These are phyloP conservation scores for Drosophila chauvacae DNA, from an alignment of 1,140 invertebrate genomes.

Conservation along the genomic window DNA sequence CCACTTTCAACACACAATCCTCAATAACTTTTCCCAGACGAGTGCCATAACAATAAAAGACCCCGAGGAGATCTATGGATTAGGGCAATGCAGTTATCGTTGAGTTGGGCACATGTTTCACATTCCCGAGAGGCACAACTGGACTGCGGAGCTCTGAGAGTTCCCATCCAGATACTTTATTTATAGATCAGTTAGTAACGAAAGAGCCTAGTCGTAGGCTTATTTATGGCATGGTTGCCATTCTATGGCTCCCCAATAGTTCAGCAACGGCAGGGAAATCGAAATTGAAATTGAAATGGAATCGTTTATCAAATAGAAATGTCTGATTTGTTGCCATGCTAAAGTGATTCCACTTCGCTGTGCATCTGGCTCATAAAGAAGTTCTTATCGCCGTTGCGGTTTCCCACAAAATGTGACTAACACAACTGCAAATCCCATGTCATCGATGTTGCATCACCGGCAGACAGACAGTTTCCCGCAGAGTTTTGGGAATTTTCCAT, in stretches of 20 bases:
- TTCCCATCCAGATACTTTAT: conserved; percentile 22
- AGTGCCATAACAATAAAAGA: conserved; percentile 34
- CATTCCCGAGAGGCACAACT: conserved; percentile 21
- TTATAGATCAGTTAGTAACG: conserved; percentile 32
- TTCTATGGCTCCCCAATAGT: conserved; percentile 14
- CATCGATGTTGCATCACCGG: not conserved
- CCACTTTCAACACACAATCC: not conserved
- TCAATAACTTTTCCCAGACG: conserved; percentile 18
- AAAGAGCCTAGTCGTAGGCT: conserved; percentile 30
- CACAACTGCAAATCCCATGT: not conserved
- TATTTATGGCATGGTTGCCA: conserved; percentile 36
- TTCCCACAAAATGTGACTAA: conserved; percentile 11
- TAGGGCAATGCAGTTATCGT: conserved; percentile 30
- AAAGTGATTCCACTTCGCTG: not conserved
- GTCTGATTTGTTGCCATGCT: conserved; percentile 21
- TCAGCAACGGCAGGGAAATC: conserved; percentile 6
- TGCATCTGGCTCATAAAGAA: conserved; percentile 6
- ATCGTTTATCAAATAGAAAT: conserved; percentile 29
- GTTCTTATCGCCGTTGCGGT: conserved; percentile 1
- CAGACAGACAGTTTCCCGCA: not conserved
- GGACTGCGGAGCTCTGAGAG: conserved; percentile 16
- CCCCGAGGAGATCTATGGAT: conserved; percentile 22
- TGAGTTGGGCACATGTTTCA: conserved; percentile 45
- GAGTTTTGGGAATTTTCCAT: not conserved
- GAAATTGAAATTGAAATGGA: conserved; percentile 22